These are phyloP conservation scores for Anthrax anthrax DNA, from an alignment of 2,888 invertebrate genomes.

Conservation along the genomic window DNA sequence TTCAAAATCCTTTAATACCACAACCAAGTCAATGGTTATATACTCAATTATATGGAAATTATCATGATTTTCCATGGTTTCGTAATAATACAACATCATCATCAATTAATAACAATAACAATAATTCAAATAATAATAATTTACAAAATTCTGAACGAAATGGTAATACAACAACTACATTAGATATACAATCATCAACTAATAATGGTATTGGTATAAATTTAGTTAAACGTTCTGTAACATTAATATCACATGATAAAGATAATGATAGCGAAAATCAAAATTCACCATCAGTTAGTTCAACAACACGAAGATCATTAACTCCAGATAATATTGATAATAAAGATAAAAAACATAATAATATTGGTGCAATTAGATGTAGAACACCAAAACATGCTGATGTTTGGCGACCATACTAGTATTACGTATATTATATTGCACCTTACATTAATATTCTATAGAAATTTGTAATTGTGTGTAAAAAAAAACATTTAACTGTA, in stretches of 20 bases:
- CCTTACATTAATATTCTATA: not conserved
- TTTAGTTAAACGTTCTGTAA: constrained; percentile 29
- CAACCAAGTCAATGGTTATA: constrained; percentile 67
- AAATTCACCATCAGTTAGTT: constrained; percentile 33
- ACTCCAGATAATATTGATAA: constrained; percentile 36
- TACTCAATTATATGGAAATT: constrained; percentile 56
- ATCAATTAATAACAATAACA: too few relatives aligned
- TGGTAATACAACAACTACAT: too few relatives aligned
- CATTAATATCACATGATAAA: constrained; percentile 28
- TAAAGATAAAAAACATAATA: constrained; percentile 14
- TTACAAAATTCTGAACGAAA: constrained; percentile 1
- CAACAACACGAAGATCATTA: constrained; percentile 40
- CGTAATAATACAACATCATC: constrained; percentile 29
- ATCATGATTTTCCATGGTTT: constrained; percentile 54
- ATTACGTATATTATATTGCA: constrained; percentile 12
- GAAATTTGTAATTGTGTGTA: too few relatives aligned
- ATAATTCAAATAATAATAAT: constrained; percentile 10
- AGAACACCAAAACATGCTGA: constrained; percentile 43
- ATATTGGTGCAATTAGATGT: constrained; percentile 31
- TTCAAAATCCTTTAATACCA: constrained; percentile 59
- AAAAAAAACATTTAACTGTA: too few relatives aligned
- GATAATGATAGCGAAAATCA: constrained; percentile 26
- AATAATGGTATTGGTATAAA: constrained; percentile 23
- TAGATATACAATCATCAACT: too few relatives aligned
- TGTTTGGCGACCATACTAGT: constrained; percentile 65